Evolutionary conservation across 2,888 invertebrate species (phyloP).

Genomic region (Lasioglossum figueresi): DNA sequence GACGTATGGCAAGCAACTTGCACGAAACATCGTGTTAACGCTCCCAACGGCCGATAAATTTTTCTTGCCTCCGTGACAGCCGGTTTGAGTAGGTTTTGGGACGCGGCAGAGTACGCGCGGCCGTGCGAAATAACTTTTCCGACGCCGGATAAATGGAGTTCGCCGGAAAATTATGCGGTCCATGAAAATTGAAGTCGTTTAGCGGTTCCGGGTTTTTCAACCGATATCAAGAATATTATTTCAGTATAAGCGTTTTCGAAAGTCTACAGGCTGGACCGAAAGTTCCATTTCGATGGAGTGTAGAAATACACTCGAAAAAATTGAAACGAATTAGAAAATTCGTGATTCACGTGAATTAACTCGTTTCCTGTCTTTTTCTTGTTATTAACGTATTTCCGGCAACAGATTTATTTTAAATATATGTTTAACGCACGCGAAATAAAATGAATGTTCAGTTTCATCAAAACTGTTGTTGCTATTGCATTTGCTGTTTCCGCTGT

Average conservation of each 20-base stretch:
- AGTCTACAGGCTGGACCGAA: not conserved
- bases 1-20: slow-evolving; percentile 36
- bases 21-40: slow-evolving; percentile 55
- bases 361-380: too few species aligned
- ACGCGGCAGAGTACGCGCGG: slow-evolving; percentile 18
- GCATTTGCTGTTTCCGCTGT: not conserved
- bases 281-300: not conserved
- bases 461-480: not conserved
- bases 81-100: slow-evolving; percentile 25
- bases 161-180: not conserved
- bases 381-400: not conserved
- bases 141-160: not conserved
- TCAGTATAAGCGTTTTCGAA: not conserved
- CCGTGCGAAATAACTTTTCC: not conserved
- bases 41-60: slow-evolving; percentile 43
- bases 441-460: not conserved
- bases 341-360: not conserved
- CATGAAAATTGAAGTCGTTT: not conserved
- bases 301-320: not conserved
- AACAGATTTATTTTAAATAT: not conserved
- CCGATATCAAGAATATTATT: not conserved
- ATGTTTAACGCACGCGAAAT: not conserved
- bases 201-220: not conserved
- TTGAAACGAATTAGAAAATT: not conserved
- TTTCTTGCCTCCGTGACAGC: slow-evolving; percentile 46